Evolutionary conservation across 2,888 invertebrate species (phyloP).

Genomic region (Blastobasis adustella): DNA sequence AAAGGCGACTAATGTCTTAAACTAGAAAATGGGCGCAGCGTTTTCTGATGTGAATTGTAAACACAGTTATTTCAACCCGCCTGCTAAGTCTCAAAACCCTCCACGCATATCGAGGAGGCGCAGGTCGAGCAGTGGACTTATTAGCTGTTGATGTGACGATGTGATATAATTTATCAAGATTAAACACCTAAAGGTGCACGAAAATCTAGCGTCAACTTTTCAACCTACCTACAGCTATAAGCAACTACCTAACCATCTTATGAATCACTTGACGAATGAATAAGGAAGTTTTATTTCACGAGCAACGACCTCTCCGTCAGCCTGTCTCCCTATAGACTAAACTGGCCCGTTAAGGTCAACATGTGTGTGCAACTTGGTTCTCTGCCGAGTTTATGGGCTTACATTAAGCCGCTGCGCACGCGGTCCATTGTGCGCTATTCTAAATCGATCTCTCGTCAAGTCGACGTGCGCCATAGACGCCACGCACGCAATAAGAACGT

Average conservation of each 20-base stretch:
- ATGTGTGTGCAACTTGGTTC: conserved; percentile 20
- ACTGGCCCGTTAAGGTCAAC: conserved; percentile 45
- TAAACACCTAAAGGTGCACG: no score
- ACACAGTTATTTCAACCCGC: no score
- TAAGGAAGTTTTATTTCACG: conserved; percentile 32
- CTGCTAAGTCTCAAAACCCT: no score
- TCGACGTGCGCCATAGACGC: conserved; percentile 15
- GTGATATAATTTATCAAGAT: no score
- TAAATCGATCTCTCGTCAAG: conserved; percentile 28
- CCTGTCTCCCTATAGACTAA: conserved; percentile 41
- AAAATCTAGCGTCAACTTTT: no score
- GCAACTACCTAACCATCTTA: neutral
- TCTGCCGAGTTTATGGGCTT: neutral
- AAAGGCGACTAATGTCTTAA: no score
- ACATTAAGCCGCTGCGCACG: conserved; percentile 17
- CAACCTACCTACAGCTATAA: no score
- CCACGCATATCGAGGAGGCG: no score
- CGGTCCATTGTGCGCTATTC: conserved; percentile 26
- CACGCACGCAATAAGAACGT: conserved; percentile 29
- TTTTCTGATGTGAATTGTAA: no score
- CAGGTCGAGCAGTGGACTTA: no score
- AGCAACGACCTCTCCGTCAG: conserved; percentile 33
- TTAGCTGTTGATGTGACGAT: no score
- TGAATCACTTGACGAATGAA: neutral
- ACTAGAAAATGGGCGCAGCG: no score